These are phyloP conservation scores for Luscinia megarhynchos DNA, from an alignment of 2,797 vertebrate species.

Conservation along the genomic window DNA sequence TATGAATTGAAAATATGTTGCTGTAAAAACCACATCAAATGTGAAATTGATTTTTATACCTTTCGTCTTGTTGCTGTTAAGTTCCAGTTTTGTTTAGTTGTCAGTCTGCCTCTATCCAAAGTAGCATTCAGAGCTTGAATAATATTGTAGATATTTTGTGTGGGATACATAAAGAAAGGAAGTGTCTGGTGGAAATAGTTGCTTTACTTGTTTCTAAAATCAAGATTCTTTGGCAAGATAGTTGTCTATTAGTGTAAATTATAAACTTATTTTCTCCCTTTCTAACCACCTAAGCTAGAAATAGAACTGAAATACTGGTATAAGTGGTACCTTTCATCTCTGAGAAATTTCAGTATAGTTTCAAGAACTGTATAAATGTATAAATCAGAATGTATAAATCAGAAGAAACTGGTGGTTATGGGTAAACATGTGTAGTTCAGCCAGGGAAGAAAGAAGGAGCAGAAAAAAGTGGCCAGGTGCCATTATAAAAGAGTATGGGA, in stretches of 20 bases:
- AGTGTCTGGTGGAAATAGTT: background rate
- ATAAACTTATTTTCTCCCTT: background rate
- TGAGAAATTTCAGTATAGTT: background rate
- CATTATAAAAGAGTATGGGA: background rate
- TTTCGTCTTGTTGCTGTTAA: background rate
- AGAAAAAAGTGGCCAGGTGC: background rate
- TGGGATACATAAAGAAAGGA: background rate
- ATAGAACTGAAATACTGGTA: background rate
- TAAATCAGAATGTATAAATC: background rate
- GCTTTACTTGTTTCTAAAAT: background rate
- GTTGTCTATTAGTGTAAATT: background rate
- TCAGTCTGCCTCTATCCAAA: background rate
- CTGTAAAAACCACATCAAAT: background rate
- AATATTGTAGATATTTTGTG: background rate
- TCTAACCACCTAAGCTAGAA: background rate
- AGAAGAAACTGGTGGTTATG: background rate
- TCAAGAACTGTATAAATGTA: background rate
- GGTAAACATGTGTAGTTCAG: accelerated
- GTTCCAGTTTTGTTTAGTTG: background rate
- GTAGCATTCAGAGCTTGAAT: background rate
- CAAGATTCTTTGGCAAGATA: background rate
- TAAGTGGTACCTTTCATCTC: background rate
- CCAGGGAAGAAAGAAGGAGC: background rate
- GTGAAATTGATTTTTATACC: background rate
- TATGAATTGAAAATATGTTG: background rate